A percentile compares a stretch with the other conserved stretches of the same genome.
Conservation (phyloP, 2,113 vertebrate genomes). For the Lepus americanus region DNA sequence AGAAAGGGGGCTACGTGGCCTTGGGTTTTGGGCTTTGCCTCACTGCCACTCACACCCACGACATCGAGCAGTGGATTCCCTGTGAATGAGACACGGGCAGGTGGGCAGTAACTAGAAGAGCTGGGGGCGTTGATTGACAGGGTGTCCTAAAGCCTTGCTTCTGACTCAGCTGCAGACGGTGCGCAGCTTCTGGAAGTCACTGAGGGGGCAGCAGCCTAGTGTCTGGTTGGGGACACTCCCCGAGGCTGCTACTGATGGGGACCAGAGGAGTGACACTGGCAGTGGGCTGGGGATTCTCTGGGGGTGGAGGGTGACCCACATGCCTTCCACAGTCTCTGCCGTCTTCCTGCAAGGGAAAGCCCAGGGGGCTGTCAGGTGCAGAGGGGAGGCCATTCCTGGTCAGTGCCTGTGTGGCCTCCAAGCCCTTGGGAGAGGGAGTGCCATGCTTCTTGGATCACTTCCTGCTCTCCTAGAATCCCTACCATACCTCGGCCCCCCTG, state of each 20-base stretch:
- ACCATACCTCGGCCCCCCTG: rapidly evolving
- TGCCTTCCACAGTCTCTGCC: not conserved
- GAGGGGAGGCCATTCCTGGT: not conserved
- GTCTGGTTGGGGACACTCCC: not conserved
- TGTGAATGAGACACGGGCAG: not conserved
- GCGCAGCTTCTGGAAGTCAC: not conserved
- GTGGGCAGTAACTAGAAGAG: not conserved
- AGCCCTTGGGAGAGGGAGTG: not conserved
- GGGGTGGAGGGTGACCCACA: no score
- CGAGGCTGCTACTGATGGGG: not conserved
- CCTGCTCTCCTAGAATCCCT: not conserved
- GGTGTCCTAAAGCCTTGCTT: no score
- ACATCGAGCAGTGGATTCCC: not conserved
- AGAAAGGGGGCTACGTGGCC: not conserved
- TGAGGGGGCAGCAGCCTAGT: no score
- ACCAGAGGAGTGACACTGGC: no score
- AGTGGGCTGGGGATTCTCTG: no score
- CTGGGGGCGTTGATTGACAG: rapidly evolving
- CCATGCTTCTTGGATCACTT: not conserved
- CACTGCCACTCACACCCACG: rapidly evolving
- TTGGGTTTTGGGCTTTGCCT: not conserved
- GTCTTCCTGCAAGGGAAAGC: not conserved
- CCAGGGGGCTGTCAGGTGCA: rapidly evolving
- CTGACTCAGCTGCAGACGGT: not conserved
- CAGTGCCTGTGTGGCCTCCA: not conserved